Evolutionary conservation across 2,113 vertebrate species (phyloP), one percentile per base, ranked within the genome.

Genomic region (Erythrolamprus reginae): DNA sequence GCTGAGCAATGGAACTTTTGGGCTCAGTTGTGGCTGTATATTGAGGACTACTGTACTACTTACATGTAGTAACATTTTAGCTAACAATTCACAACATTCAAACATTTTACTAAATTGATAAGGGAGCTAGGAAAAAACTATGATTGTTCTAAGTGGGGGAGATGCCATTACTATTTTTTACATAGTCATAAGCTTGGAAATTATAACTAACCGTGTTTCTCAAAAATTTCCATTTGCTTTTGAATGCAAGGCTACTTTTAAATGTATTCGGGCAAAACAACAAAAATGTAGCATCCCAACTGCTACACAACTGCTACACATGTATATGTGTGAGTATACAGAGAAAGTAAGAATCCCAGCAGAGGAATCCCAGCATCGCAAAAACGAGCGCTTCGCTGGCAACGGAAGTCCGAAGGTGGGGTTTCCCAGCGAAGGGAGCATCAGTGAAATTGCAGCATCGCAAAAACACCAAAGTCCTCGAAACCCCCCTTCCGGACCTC

Each of bases 261-360:
- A 65, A n/a, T 28, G 28, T 10, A 65, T 12, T n/a, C 28, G n/a
- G 12, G 26, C 58, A 28, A 1, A 65, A n/a, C 28, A 65, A 13
- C 12, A 65, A 65, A 65, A 65, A 65, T 65, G 26, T 65, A 65
- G 58, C 58, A 65, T 26, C 58, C 58, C 58, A 65, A n/a, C 58
- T 65, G 58, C 13, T 48, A 8, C 26, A 24, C 23, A 84, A n/a
- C 26, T 13, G 26, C n/a, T n/a, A n/a, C n/a, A n/a, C 6, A 84
- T 50, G 47, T 84, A 26, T n/a, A 13, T 10, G 47, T 90, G 42
- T 84, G 89, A 90, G 91, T 86, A 42, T 90, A 90, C 12, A 23
- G 2, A 51, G 89, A 26, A 87, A 89, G 77, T 83, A 93, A 93
- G n/a, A n/a, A n/a, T n/a, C n/a, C n/a, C n/a, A n/a, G n/a, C n/a